Evolutionary conservation across 2,113 vertebrate genomes (phyloP).

Genomic region (Naja naja): DNA sequence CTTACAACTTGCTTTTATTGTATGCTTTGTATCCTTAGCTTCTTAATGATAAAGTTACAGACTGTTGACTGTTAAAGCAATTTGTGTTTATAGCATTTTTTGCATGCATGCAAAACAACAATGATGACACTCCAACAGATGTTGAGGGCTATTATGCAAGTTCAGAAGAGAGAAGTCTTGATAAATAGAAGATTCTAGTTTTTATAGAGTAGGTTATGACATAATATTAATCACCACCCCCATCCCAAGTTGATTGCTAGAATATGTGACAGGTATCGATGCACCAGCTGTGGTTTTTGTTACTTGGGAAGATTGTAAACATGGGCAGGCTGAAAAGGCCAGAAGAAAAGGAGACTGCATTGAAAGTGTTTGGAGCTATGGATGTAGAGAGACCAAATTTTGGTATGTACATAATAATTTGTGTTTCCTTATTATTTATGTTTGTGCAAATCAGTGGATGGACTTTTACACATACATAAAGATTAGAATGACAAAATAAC

Average conservation of each 20-base stretch:
- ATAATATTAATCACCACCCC: constrained; percentile 20
- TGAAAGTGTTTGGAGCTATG: background rate
- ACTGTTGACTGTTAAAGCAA: constrained; percentile 23
- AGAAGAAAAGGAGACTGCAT: background rate
- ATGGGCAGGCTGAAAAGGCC: background rate
- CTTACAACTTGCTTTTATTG: constrained; percentile 16
- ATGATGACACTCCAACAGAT: background rate
- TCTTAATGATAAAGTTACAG: constrained; percentile 27
- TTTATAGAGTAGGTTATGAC: constrained; percentile 48
- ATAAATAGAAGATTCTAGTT: constrained; percentile 36
- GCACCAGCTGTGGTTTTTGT: background rate
- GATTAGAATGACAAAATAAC: background rate
- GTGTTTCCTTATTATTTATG: background rate
- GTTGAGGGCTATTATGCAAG: constrained; percentile 47
- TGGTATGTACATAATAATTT: background rate
- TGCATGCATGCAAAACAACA: constrained; percentile 2
- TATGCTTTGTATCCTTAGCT: constrained; percentile 9
- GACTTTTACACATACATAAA: background rate
- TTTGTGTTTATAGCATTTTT: constrained; percentile 15
- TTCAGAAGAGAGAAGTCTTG: constrained; percentile 53
- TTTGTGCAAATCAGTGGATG: background rate
- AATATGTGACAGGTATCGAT: background rate
- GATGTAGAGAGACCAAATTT: background rate
- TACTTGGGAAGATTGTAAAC: background rate
- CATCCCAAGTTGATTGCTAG: background rate